Evolutionary conservation across 1,140 invertebrate species (phyloP).

Genomic region (Panulirus ornatus): DNA sequence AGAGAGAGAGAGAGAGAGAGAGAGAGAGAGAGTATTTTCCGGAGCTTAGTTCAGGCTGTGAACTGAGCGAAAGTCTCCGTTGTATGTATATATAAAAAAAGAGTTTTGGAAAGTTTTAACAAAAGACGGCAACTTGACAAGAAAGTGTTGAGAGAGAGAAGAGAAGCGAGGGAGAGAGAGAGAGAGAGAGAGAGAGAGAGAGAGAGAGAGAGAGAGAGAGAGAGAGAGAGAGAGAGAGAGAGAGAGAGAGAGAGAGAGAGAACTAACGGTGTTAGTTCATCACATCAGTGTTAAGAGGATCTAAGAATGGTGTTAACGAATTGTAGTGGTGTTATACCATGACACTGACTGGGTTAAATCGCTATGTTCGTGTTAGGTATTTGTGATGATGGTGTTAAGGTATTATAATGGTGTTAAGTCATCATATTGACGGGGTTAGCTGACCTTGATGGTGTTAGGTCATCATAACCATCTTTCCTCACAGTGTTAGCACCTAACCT

Average conservation of each 20-base stretch:
- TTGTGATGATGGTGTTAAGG: too few species aligned
- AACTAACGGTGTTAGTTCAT: background rate
- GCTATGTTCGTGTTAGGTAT: too few species aligned
- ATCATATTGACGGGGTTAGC: too few species aligned
- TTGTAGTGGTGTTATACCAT: too few species aligned
- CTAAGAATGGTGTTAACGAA: too few species aligned
- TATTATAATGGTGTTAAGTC: too few species aligned
- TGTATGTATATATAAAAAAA: background rate
- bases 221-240: background rate
- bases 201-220: conserved; percentile 19
- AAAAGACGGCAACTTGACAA: background rate
- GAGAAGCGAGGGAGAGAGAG: too few species aligned
- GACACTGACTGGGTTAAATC: too few species aligned
- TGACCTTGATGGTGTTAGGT: too few species aligned
- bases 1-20: background rate
- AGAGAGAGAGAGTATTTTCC: background rate
- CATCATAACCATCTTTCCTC: too few species aligned
- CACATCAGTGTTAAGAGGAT: too few species aligned
- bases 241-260: background rate
- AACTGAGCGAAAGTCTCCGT: background rate
- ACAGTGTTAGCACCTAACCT: too few species aligned
- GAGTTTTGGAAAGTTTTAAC: background rate
- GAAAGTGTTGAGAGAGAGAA: background rate
- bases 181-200: conserved; percentile 26
- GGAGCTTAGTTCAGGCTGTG: background rate